phyloP scores from a whole-genome alignment of 2,888 invertebrate species.

The Hemicrepidius hirtus region DNA sequence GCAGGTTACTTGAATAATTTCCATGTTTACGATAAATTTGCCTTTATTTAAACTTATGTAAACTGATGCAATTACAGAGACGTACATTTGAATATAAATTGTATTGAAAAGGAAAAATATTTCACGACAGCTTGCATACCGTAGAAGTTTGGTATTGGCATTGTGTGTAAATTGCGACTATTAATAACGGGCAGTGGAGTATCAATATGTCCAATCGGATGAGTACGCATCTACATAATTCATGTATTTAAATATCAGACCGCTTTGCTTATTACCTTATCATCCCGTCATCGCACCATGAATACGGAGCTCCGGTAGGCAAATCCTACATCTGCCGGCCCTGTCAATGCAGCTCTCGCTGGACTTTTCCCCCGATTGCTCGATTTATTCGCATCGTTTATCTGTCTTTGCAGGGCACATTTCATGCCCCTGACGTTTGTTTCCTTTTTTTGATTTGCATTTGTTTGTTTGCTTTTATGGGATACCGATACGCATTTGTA shows the following conservation, averaged over 20 bases:
- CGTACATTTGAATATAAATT: slow-evolving; percentile 71
- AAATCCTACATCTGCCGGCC: slow-evolving; percentile 55
- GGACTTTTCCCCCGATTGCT: slow-evolving; percentile 57
- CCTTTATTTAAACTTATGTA: slow-evolving; percentile 48
- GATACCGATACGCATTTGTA: slow-evolving; percentile 23
- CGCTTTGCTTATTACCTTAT: slow-evolving; percentile 71
- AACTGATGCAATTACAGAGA: slow-evolving; percentile 65
- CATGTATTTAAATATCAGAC: slow-evolving; percentile 72
- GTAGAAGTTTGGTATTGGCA: slow-evolving; percentile 63
- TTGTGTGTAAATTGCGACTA: slow-evolving; percentile 73
- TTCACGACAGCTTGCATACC: slow-evolving; percentile 56
- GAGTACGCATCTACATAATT: slow-evolving; percentile 72
- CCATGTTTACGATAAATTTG: slow-evolving; percentile 43
- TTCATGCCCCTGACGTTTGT: slow-evolving; percentile 56
- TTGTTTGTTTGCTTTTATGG: slow-evolving; percentile 41
- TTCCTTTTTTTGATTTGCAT: slow-evolving; percentile 50
- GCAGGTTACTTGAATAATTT: slow-evolving; percentile 31
- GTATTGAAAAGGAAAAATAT: slow-evolving; percentile 67
- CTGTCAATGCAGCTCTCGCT: slow-evolving; percentile 54
- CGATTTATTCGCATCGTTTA: slow-evolving; percentile 61
- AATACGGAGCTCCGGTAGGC: slow-evolving; percentile 48
- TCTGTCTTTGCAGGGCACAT: slow-evolving; percentile 56
- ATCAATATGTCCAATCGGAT: slow-evolving; percentile 73
- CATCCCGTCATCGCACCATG: slow-evolving; percentile 67
- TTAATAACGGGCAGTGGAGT: slow-evolving; percentile 71